phyloP scores from a whole-genome alignment of 1,140 invertebrate species.

The Scaptomyza montana region DNA sequence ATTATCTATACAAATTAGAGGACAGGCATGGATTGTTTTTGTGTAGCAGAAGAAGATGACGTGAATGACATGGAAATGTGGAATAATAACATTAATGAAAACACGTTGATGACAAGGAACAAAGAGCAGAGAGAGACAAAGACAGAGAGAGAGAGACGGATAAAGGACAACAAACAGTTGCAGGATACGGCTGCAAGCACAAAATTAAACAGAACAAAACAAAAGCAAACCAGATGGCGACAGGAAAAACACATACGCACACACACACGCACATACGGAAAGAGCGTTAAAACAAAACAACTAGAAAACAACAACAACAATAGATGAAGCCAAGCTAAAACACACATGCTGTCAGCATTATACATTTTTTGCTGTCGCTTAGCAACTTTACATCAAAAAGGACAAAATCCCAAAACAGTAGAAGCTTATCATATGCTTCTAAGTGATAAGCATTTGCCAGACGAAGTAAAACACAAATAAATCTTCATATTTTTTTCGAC shows the following conservation, averaged over 20 bases:
- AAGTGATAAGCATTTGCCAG: conserved; percentile 39
- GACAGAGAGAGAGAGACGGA: conserved; percentile 3
- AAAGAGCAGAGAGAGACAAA: too few species aligned
- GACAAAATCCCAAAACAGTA: conserved; percentile 32
- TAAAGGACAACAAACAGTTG: conserved; percentile 53
- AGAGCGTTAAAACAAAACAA: conserved; percentile 66
- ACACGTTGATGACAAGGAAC: conserved; percentile 54
- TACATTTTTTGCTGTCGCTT: conserved; percentile 64
- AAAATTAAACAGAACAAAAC: conserved; percentile 78
- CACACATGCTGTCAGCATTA: conserved; percentile 46
- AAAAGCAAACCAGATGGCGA: conserved; percentile 67
- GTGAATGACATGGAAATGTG: conserved; percentile 71
- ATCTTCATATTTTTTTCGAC: neutral
- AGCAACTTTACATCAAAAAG: conserved; percentile 66
- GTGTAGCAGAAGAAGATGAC: conserved; percentile 43
- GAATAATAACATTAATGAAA: conserved; percentile 80
- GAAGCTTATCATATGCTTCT: conserved; percentile 29
- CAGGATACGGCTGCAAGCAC: conserved; percentile 67
- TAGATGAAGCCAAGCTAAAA: conserved; percentile 22
- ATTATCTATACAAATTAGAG: conserved; percentile 79
- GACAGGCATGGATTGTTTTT: conserved; percentile 46
- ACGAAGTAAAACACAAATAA: conserved; percentile 39
- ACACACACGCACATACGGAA: conserved; percentile 28
- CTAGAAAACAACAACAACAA: conserved; percentile 26
- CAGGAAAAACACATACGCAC: conserved; percentile 60